Conservation (phyloP, 1,140 invertebrate species). For the Cydia strobilella region DNA sequence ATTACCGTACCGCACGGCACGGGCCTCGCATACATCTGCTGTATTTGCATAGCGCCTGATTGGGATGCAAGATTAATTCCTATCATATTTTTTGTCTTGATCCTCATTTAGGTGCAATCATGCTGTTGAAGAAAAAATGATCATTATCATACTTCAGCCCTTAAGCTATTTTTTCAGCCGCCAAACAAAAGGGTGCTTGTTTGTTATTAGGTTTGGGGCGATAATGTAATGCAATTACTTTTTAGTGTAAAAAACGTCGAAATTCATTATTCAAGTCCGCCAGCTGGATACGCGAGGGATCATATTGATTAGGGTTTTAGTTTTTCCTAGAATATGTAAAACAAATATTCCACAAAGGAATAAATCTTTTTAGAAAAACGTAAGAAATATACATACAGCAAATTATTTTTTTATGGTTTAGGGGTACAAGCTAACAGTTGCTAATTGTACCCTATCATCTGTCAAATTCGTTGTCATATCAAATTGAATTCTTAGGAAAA, state of each 20-base stretch:
- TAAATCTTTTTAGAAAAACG: not conserved
- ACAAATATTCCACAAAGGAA: not conserved
- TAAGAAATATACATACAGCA: too few species aligned
- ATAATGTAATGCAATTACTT: slow-evolving; percentile 78
- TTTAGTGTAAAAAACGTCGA: slow-evolving; percentile 60
- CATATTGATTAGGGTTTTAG: slow-evolving; percentile 58
- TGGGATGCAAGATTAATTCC: slow-evolving; percentile 74
- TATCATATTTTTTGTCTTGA: slow-evolving; percentile 75
- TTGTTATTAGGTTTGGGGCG: slow-evolving; percentile 77
- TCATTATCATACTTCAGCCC: slow-evolving; percentile 79
- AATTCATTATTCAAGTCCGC: slow-evolving; percentile 78
- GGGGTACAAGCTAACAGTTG: too few species aligned
- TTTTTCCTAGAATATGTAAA: slow-evolving; percentile 19
- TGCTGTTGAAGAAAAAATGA: slow-evolving; percentile 66
- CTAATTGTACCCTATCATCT: too few species aligned
- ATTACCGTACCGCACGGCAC: slow-evolving; percentile 55
- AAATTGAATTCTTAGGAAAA: too few species aligned
- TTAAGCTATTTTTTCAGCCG: slow-evolving; percentile 78
- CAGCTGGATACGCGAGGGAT: slow-evolving; percentile 68
- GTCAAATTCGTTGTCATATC: too few species aligned
- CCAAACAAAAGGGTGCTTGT: slow-evolving; percentile 75
- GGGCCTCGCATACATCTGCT: slow-evolving; percentile 55
- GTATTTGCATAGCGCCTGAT: slow-evolving; percentile 75
- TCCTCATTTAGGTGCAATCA: slow-evolving; percentile 76
- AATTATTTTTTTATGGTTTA: too few species aligned